Conservation (phyloP, 2,888 invertebrate species). For the Sinelater perroti region DNA sequence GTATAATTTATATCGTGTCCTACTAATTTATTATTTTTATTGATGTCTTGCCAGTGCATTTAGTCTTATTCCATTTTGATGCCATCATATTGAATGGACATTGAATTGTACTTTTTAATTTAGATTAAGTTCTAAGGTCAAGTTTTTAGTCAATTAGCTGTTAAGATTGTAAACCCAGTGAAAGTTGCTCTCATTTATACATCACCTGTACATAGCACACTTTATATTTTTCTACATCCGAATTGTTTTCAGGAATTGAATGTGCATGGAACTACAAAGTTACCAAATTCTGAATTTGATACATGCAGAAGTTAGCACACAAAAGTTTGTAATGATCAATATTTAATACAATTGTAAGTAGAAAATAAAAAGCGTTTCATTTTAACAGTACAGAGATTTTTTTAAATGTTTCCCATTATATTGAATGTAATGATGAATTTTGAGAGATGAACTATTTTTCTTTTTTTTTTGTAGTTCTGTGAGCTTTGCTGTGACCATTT, state of each 20-base stretch:
- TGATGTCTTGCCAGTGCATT: background rate
- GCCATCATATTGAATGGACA: too few species aligned
- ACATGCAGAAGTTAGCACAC: background rate
- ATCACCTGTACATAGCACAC: background rate
- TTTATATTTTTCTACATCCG: constrained; percentile 17
- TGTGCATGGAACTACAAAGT: background rate
- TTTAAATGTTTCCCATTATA: too few species aligned
- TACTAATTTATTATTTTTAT: too few species aligned
- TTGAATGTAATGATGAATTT: too few species aligned
- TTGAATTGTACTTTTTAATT: constrained; percentile 1
- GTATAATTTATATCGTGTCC: too few species aligned
- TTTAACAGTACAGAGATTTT: too few species aligned
- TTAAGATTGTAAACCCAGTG: background rate
- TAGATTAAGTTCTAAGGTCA: background rate
- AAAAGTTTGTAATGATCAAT: constrained; percentile 12
- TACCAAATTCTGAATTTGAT: constrained; percentile 1
- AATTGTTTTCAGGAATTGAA: background rate
- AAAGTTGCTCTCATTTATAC: background rate
- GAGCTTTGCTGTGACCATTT: too few species aligned
- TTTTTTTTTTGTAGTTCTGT: too few species aligned
- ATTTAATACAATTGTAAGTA: constrained; percentile 13
- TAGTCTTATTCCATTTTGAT: background rate
- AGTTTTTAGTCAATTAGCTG: background rate
- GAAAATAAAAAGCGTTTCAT: background rate
- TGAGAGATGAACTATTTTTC: too few species aligned